Percentiles rank a stretch among this genome's conserved stretches.
Conservation (phyloP, 2,888 invertebrate species). For the Ceratothoa steindachneri region DNA sequence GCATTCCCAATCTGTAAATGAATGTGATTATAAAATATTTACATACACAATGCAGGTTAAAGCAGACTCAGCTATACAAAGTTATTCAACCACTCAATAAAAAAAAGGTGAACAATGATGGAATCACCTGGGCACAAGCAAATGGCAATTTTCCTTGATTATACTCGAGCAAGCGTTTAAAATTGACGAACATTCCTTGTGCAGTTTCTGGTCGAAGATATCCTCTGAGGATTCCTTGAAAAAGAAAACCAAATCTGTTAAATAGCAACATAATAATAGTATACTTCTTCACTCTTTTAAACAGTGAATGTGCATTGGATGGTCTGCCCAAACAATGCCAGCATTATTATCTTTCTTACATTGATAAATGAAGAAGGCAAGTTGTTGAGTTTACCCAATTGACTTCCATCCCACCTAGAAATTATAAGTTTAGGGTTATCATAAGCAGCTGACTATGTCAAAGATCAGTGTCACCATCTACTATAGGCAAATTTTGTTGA, state of each 20-base stretch:
- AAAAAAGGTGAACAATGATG: neutral
- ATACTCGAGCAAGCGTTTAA: constrained; percentile 93
- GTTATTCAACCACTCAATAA: neutral
- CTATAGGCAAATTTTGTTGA: too few species aligned
- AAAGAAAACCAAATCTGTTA: neutral
- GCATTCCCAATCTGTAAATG: constrained; percentile 75
- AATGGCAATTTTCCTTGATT: constrained; percentile 94
- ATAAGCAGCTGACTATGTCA: too few species aligned
- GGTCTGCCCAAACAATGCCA: too few species aligned
- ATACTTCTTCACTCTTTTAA: neutral
- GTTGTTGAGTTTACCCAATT: too few species aligned
- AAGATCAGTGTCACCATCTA: too few species aligned
- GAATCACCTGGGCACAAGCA: constrained; percentile 88
- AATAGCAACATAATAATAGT: neutral
- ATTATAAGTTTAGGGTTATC: too few species aligned
- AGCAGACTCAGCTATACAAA: too few species aligned
- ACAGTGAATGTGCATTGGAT: neutral
- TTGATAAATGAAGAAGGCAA: too few species aligned
- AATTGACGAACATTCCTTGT: constrained; percentile 99
- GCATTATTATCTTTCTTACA: too few species aligned
- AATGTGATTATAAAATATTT: too few species aligned
- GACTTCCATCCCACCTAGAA: too few species aligned
- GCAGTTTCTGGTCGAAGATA: constrained; percentile 97
- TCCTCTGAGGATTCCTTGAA: constrained; percentile 33
- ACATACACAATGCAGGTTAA: too few species aligned